Conservation (phyloP, 2,888 invertebrate genomes). For the Drosophila dives region DNA sequence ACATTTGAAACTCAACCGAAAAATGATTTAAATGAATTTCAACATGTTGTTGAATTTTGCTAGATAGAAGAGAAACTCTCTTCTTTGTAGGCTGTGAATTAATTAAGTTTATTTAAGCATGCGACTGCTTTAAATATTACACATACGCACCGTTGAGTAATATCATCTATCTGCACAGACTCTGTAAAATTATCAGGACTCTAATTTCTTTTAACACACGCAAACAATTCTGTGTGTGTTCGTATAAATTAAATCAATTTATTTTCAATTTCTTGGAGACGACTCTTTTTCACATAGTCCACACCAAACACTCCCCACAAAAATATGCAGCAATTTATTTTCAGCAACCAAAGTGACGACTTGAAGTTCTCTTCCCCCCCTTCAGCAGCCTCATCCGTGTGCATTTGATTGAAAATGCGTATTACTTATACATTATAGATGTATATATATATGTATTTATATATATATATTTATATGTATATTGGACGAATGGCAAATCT, state of each 20-base stretch:
- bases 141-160: conserved; percentile 44
- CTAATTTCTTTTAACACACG: conserved; percentile 71
- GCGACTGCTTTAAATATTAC: conserved; percentile 21
- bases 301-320: conserved; percentile 39
- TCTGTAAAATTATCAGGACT: conserved; percentile 58
- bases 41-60: conserved; percentile 57
- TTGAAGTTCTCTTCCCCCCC: conserved; percentile 14
- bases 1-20: conserved; percentile 16
- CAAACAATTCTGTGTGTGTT: conserved; percentile 57
- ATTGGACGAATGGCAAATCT: conserved; percentile 74
- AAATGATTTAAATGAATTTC: conserved; percentile 64
- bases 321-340: conserved; percentile 80
- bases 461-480: conserved; percentile 50
- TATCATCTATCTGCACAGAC: conserved; percentile 20
- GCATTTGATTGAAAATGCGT: conserved; percentile 74
- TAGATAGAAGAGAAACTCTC: conserved; percentile 18
- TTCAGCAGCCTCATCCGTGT: conserved; percentile 8
- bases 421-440: conserved; percentile 65
- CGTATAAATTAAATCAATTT: conserved; percentile 77
- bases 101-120: conserved; percentile 66
- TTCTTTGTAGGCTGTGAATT: conserved; percentile 48
- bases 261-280: conserved; percentile 67
- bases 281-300: conserved; percentile 37
- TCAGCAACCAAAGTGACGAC: conserved; percentile 53
- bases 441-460: conserved; percentile 47